Percentiles rank a stretch among this genome's conserved stretches.
Conservation (phyloP, 2,797 vertebrate species). For the Channa striata region DNA sequence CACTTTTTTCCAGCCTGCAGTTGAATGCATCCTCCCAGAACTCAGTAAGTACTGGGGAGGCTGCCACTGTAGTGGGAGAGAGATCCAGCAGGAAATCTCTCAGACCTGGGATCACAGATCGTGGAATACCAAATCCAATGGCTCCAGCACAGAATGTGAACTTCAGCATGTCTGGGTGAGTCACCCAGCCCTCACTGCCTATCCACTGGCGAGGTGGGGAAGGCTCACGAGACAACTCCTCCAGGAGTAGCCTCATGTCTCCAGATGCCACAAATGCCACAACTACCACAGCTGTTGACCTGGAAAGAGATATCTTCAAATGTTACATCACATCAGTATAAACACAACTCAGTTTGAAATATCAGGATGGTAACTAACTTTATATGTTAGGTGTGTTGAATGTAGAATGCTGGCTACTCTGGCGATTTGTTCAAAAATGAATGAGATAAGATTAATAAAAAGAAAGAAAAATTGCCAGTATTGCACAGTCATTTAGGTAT, state of each 20-base stretch:
- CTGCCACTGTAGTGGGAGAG: conserved; percentile 38
- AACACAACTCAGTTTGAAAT: too few relatives aligned
- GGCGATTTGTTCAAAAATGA: too few relatives aligned
- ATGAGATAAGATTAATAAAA: too few relatives aligned
- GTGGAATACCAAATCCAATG: conserved; percentile 76
- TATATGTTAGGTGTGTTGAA: too few relatives aligned
- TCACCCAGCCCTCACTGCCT: conserved; percentile 78
- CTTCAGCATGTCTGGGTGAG: conserved; percentile 56
- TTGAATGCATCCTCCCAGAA: conserved; percentile 75
- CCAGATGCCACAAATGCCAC: conserved; percentile 68
- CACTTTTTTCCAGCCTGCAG: conserved; percentile 55
- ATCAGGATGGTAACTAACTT: too few relatives aligned
- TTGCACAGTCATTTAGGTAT: too few relatives aligned
- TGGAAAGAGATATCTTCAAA: not conserved
- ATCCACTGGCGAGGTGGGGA: conserved; percentile 76
- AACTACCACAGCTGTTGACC: conserved; percentile 75
- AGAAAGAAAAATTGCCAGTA: too few relatives aligned
- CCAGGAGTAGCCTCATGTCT: conserved; percentile 71
- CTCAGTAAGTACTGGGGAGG: conserved; percentile 67
- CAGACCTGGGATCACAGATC: conserved; percentile 75
- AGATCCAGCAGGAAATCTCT: conserved; percentile 74
- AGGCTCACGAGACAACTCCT: conserved; percentile 62
- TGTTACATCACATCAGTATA: too few relatives aligned
- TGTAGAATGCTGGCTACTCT: too few relatives aligned
- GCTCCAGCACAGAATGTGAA: conserved; percentile 65